These are phyloP conservation scores for Lingula anatina DNA, from an alignment of 2,888 invertebrate genomes.

Conservation along the genomic window DNA sequence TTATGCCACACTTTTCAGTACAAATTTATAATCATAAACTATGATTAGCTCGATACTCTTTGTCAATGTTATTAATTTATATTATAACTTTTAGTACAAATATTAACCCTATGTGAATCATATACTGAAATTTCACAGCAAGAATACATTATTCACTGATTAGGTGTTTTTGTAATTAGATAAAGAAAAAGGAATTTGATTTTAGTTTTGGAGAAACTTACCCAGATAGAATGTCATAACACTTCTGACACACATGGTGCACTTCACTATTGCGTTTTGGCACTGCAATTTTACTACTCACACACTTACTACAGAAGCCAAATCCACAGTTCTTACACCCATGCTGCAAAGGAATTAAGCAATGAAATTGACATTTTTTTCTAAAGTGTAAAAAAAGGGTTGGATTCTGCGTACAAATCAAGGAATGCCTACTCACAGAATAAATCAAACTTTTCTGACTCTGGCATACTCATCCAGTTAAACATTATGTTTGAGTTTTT, in stretches of 20 bases:
- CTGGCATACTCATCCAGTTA: too few species aligned
- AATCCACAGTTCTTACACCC: conserved; percentile 80
- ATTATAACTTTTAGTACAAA: too few species aligned
- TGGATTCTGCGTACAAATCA: neutral
- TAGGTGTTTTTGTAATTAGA: neutral
- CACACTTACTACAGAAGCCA: conserved; percentile 77
- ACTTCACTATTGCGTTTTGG: conserved; percentile 61
- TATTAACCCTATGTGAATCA: too few species aligned
- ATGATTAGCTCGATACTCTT: too few species aligned
- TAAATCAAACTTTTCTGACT: neutral
- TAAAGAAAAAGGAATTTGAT: neutral
- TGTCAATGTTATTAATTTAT: too few species aligned
- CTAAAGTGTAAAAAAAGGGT: neutral
- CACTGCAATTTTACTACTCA: conserved; percentile 66
- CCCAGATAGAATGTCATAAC: conserved; percentile 52
- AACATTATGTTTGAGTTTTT: too few species aligned
- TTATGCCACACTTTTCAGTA: too few species aligned
- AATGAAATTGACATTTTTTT: too few species aligned
- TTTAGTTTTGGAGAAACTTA: conserved; percentile 13
- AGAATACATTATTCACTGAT: too few species aligned
- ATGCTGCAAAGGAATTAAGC: conserved; percentile 58
- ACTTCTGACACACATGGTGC: conserved; percentile 65
- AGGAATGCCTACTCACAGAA: neutral
- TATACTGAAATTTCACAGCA: too few species aligned
- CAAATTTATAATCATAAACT: too few species aligned